A percentile compares a stretch with the other conserved stretches of the same genome.
Conservation (phyloP, 2,797 vertebrate genomes). For the Bradypodion ventrale region DNA sequence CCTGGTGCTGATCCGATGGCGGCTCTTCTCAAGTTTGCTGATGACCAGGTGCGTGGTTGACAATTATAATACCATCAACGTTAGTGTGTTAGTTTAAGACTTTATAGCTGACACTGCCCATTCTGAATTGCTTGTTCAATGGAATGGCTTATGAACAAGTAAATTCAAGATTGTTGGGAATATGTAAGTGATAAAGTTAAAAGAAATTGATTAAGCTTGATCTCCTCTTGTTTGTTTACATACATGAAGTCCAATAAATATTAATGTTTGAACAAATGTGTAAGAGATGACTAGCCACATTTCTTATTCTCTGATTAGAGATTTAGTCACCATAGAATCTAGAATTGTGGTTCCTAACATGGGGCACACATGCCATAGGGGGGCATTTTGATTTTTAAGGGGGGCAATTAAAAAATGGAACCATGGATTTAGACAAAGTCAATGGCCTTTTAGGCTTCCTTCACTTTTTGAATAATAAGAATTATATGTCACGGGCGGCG, state of each 20-base stretch:
- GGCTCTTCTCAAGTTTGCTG: constrained; percentile 87
- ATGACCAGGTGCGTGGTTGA: constrained; percentile 80
- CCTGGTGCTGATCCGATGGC: constrained; percentile 88
- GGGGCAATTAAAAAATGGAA: too few relatives aligned
- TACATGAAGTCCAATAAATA: not conserved
- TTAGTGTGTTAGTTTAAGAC: not conserved
- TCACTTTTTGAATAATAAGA: too few relatives aligned
- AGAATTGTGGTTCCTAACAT: too few relatives aligned
- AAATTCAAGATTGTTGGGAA: not conserved
- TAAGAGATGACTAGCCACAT: not conserved
- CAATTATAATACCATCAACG: not conserved
- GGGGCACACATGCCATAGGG: too few relatives aligned
- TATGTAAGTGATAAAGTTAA: not conserved
- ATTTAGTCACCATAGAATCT: not conserved
- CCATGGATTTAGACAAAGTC: too few relatives aligned
- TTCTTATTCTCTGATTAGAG: not conserved
- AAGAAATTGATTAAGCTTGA: not conserved
- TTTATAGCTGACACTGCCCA: not conserved
- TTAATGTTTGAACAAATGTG: not conserved
- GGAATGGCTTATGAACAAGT: not conserved
- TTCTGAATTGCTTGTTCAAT: not conserved
- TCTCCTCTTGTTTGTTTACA: not conserved
- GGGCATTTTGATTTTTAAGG: too few relatives aligned
- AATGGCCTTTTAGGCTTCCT: too few relatives aligned
- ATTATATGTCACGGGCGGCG: too few relatives aligned